These are phyloP conservation scores for Hymenochirus boettgeri DNA, from an alignment of 2,113 vertebrate genomes.

Conservation along the genomic window DNA sequence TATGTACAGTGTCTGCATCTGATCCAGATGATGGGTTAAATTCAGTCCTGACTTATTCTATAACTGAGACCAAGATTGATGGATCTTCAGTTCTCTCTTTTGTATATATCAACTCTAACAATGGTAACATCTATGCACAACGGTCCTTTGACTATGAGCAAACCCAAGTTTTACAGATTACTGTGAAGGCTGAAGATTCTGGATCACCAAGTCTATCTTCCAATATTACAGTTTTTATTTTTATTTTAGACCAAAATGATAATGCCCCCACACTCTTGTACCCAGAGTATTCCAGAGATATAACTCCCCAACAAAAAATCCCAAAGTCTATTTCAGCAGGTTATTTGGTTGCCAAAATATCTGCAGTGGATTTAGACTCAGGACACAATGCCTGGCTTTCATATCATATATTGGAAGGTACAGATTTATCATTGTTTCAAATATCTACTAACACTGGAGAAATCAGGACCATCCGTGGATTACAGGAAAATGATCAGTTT, in stretches of 20 bases:
- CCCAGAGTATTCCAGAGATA: conserved; percentile 50
- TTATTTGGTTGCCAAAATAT: conserved; percentile 60
- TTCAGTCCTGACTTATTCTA: conserved; percentile 70
- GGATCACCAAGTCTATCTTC: conserved; percentile 52
- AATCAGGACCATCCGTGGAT: conserved; percentile 56
- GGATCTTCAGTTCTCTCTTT: conserved; percentile 54
- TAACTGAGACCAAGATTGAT: conserved; percentile 57
- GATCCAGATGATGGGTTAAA: conserved; percentile 73
- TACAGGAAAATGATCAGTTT: conserved; percentile 53
- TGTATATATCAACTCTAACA: conserved; percentile 71
- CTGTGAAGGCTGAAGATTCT: conserved; percentile 56
- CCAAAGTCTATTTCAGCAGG: conserved; percentile 58
- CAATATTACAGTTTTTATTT: conserved; percentile 61
- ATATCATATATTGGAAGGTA: conserved; percentile 55
- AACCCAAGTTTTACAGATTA: conserved; percentile 66
- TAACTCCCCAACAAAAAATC: conserved; percentile 51
- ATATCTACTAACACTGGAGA: conserved; percentile 57
- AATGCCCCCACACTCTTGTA: conserved; percentile 59
- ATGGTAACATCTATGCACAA: conserved; percentile 68
- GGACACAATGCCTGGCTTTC: conserved; percentile 64
- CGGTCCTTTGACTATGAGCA: conserved; percentile 72
- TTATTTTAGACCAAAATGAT: conserved; percentile 68
- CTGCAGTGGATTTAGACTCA: conserved; percentile 60
- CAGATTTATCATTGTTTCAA: conserved; percentile 54
- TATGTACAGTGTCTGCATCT: conserved; percentile 60